Conservation (phyloP, 2,113 vertebrate species). For the Eulacestoma nigropectus region DNA sequence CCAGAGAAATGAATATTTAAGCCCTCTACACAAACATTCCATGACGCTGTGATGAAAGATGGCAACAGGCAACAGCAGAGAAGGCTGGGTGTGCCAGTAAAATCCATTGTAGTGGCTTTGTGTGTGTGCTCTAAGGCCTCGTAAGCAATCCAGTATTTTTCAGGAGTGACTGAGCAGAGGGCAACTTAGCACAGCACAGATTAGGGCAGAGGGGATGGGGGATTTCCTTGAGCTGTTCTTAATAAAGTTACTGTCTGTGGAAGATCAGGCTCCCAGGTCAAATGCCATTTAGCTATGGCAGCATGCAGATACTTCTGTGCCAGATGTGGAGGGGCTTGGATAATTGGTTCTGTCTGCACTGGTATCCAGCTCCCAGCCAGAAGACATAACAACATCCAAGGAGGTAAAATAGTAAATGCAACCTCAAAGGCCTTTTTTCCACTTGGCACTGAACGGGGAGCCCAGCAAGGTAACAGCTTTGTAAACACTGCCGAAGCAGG, state of each 20-base stretch:
- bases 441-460: not conserved
- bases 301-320: not conserved
- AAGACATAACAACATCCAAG: constrained; percentile 15
- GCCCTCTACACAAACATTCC: not conserved
- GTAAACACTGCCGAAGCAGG: not conserved
- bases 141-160: not conserved
- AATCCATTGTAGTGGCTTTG: not conserved
- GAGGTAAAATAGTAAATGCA: not conserved
- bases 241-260: not conserved
- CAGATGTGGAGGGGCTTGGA: not conserved
- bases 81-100: not conserved
- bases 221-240: not conserved
- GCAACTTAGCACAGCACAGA: not conserved
- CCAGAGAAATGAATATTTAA: not conserved
- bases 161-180: not conserved
- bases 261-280: constrained; percentile 2
- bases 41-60: not conserved
- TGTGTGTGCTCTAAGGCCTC: not conserved
- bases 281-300: not conserved
- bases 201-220: not conserved
- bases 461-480: not conserved
- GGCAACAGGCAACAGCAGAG: not conserved
- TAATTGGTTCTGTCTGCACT: constrained; percentile 16
- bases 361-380: not conserved
- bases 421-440: not conserved